Base-by-base conservation (phyloP, 2,797 vertebrate genomes). In the Sebastes wilsoni region DNA sequence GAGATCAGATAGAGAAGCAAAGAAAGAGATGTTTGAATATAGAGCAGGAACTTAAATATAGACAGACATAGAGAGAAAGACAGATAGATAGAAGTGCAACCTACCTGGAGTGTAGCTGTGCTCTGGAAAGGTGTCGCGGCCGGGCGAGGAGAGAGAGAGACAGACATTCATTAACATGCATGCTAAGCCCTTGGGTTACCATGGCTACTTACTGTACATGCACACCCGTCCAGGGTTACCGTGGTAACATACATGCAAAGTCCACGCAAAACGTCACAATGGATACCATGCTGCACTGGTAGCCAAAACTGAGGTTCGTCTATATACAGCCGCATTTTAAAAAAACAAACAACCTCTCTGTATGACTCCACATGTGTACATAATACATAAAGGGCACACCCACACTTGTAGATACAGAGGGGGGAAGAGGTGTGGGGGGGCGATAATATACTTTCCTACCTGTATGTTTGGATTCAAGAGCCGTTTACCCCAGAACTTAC, bases 121-220 rank as follows among this genome's bases (percentile, higher is more conserved):
- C 97, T 98, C 98, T 99, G 98, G 88, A 95, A 96, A 96, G 97
- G 96, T 88, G 87, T 92, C 5, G 96, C 96, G 96, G 97, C 97
- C 97, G 95, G 96, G 97, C 96, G 93, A 96, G 97, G 97, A 98
- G 96, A 99, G 97, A 99, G 97, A 98, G 97, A 97, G 98, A 97
- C 97, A 99, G 97, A 99, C 97, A 99, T 98, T 99, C 97, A 99
- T 99, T 99, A 99, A 99, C 98, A 97, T 96, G 98, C 98, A 99
- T 98, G 98, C 98, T 97, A 96, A 97, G 91, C 93, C 92, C 83
- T 89, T 85, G 94, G 95, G 96, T 96, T 93, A 95, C 97, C 97
- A 98, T 97, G 97, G 97, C 96, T 97, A 98, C 96, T 97, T 97
- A 94, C 93, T 93, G 92, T 93, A 98, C 96, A 98, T 96, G 94